Percentiles rank a stretch among this genome's conserved stretches.
Conservation (phyloP, 2,113 vertebrate species). For the Willisornis vidua region DNA sequence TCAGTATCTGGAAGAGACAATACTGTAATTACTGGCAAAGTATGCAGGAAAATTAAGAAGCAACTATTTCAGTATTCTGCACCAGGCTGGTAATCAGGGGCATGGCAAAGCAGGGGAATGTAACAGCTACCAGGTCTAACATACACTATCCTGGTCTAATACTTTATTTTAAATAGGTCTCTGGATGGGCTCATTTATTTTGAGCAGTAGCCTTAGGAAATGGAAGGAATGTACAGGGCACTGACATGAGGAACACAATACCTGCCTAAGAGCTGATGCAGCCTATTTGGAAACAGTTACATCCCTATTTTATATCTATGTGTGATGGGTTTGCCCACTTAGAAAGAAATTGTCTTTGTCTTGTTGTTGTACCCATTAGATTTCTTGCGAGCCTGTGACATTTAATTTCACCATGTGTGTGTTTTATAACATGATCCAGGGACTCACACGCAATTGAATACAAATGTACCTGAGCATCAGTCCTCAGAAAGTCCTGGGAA, state of each 20-base stretch:
- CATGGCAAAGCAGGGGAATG: neutral
- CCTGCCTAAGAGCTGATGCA: neutral
- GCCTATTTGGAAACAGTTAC: neutral
- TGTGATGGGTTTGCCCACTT: neutral
- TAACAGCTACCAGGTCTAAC: neutral
- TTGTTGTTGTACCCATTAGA: neutral
- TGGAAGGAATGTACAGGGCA: neutral
- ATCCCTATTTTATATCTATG: neutral
- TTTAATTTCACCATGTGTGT: neutral
- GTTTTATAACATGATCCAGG: neutral
- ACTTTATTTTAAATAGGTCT: neutral
- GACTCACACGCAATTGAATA: fast-evolving
- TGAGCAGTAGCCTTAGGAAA: neutral
- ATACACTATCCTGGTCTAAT: neutral
- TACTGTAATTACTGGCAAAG: constrained; percentile 57
- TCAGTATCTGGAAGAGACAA: constrained; percentile 41
- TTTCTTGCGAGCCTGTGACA: neutral
- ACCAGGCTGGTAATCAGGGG: neutral
- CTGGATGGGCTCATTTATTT: neutral
- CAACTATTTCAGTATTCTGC: neutral
- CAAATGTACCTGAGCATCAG: neutral
- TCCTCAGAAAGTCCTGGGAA: neutral
- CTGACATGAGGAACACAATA: neutral
- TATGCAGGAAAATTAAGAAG: constrained; percentile 32
- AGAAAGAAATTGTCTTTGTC: neutral